These are phyloP conservation scores for Alviniconcha marisindica DNA, from an alignment of 1,140 invertebrate genomes.

Conservation along the genomic window DNA sequence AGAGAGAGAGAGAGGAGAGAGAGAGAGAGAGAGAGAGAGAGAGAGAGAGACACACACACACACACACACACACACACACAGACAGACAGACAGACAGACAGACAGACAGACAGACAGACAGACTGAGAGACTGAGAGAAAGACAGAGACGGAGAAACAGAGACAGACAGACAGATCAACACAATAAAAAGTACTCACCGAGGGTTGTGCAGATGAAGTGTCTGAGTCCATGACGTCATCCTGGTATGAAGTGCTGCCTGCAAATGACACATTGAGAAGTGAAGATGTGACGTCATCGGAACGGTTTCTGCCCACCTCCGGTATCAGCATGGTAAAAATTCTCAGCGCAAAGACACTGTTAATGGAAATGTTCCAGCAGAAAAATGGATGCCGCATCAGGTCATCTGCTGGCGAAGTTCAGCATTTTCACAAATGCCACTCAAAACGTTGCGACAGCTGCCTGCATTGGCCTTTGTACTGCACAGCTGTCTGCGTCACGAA, in stretches of 20 bases:
- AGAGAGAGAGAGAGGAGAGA: not conserved
- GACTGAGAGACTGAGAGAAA: not conserved
- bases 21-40: conserved; percentile 13
- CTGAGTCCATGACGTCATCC: conserved; percentile 34
- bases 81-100: not conserved
- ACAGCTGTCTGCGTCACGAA: no score
- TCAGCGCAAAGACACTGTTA: no score
- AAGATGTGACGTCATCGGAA: no score
- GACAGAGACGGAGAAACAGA: not conserved
- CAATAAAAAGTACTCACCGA: not conserved
- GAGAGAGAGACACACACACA: conserved; percentile 3
- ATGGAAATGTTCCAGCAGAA: no score
- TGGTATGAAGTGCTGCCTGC: not conserved
- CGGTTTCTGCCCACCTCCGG: no score
- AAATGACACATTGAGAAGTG: not conserved
- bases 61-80: not conserved
- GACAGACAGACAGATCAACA: not conserved
- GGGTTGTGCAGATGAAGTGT: conserved; percentile 22
- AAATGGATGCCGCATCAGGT: no score
- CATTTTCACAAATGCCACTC: no score
- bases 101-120: not conserved
- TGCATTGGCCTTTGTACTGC: no score
- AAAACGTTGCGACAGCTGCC: no score
- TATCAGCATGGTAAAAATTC: no score
- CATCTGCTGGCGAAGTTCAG: no score